Evolutionary conservation across 2,113 vertebrate species (phyloP).

Genomic region (Orthonyx spaldingii): DNA sequence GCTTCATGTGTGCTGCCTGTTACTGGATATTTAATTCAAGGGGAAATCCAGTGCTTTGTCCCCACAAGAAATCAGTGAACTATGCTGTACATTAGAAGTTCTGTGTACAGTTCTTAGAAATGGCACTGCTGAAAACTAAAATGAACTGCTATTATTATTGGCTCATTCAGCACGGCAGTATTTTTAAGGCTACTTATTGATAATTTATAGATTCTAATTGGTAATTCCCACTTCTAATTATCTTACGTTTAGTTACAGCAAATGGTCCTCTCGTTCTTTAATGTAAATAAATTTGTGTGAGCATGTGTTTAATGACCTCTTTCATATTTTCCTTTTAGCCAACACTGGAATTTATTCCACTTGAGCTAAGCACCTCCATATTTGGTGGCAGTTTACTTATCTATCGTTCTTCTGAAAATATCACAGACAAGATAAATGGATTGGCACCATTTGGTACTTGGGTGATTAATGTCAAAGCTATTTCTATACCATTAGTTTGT

Average conservation of each 20-base stretch:
- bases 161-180: background rate
- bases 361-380: background rate
- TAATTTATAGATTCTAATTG: background rate
- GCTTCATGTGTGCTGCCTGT: background rate
- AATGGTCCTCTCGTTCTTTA: background rate
- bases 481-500: constrained; percentile 11
- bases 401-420: background rate
- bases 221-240: background rate
- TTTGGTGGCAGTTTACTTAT: background rate
- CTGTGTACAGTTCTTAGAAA: background rate
- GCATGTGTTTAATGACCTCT: constrained; percentile 23
- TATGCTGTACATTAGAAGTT: background rate
- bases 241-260: background rate
- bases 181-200: background rate
- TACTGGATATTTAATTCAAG: background rate
- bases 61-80: background rate
- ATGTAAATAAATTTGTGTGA: constrained; percentile 23
- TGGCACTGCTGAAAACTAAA: background rate
- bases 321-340: constrained; percentile 11
- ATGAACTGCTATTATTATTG: background rate
- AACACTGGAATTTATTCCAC: background rate
- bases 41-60: background rate
- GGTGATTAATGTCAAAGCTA: constrained; percentile 14
- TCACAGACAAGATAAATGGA: background rate
- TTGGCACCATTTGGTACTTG: background rate